Conservation (phyloP, 1,140 invertebrate species). For the Philopotamus ludificatus region DNA sequence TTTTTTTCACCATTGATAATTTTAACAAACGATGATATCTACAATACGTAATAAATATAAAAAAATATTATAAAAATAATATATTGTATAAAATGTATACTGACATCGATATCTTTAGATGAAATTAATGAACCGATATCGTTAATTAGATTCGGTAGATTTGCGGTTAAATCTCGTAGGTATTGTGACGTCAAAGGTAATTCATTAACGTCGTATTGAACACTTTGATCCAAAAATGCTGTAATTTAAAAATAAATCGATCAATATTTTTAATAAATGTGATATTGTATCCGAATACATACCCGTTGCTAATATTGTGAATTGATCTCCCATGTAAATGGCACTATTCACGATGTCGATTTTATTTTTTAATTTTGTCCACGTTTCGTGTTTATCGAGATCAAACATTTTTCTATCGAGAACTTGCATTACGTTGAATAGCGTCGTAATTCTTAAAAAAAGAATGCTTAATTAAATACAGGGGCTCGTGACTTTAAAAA, state of each 20-base stretch:
- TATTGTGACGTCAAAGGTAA: constrained; percentile 43
- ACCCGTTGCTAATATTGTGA: constrained; percentile 46
- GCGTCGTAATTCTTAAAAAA: too few relatives aligned
- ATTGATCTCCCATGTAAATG: constrained; percentile 44
- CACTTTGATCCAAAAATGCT: constrained; percentile 26
- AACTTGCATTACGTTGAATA: constrained; percentile 46
- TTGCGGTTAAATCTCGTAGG: constrained; percentile 42
- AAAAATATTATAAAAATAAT: not conserved
- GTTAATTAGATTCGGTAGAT: constrained; percentile 45
- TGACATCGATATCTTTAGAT: constrained; percentile 45
- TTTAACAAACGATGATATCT: constrained; percentile 47
- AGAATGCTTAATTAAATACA: too few relatives aligned
- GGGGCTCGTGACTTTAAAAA: too few relatives aligned
- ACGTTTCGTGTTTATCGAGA: constrained; percentile 42
- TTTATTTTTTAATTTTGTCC: constrained; percentile 47
- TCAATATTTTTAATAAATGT: constrained; percentile 3
- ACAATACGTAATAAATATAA: constrained; percentile 22
- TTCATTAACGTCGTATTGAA: constrained; percentile 34
- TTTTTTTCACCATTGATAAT: constrained; percentile 45
- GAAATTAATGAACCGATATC: constrained; percentile 45
- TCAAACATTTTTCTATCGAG: constrained; percentile 47
- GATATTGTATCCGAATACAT: constrained; percentile 23
- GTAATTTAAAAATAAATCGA: too few relatives aligned
- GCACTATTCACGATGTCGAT: constrained; percentile 42
- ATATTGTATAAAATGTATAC: constrained; percentile 31